Percentiles rank a stretch among this genome's conserved stretches.
These are phyloP conservation scores for Philereme vetulata DNA, from an alignment of 2,888 invertebrate species.

Conservation along the genomic window DNA sequence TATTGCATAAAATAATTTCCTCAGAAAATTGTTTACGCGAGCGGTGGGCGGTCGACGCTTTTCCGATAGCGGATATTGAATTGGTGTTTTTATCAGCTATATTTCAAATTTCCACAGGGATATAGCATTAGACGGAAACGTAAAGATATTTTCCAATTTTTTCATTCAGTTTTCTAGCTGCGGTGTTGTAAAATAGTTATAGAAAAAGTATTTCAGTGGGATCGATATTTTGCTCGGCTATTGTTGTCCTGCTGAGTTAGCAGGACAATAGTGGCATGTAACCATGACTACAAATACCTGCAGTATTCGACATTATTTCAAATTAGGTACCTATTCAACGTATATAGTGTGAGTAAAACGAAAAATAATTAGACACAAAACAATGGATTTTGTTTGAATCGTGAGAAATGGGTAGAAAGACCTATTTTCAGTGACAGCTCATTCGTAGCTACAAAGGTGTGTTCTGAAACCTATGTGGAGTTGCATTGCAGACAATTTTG, in stretches of 20 bases:
- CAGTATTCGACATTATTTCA: constrained; percentile 3
- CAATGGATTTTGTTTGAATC: constrained; percentile 10
- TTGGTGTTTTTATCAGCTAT: constrained; percentile 57
- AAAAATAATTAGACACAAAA: constrained; percentile 9
- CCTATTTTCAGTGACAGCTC: constrained; percentile 42
- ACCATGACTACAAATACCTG: constrained; percentile 37
- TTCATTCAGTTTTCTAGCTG: constrained; percentile 1
- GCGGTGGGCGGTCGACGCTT: constrained; percentile 60
- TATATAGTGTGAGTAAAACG: neutral
- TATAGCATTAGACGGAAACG: constrained; percentile 38
- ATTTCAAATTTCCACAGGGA: constrained; percentile 51
- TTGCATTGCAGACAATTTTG: no score
- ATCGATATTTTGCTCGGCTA: constrained; percentile 54
- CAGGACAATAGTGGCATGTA: constrained; percentile 31
- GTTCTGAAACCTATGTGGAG: constrained; percentile 44
- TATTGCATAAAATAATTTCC: constrained; percentile 76
- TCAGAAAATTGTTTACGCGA: constrained; percentile 78
- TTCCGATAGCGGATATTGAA: constrained; percentile 69
- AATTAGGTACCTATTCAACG: neutral
- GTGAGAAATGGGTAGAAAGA: constrained; percentile 1
- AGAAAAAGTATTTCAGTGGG: constrained; percentile 32
- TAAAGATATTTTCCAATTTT: constrained; percentile 1
- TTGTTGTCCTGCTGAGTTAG: constrained; percentile 44
- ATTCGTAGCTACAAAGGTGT: constrained; percentile 39
- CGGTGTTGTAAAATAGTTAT: constrained; percentile 32